Conservation (phyloP, 2,113 vertebrate species). For the Ceuthmochares aereus region DNA sequence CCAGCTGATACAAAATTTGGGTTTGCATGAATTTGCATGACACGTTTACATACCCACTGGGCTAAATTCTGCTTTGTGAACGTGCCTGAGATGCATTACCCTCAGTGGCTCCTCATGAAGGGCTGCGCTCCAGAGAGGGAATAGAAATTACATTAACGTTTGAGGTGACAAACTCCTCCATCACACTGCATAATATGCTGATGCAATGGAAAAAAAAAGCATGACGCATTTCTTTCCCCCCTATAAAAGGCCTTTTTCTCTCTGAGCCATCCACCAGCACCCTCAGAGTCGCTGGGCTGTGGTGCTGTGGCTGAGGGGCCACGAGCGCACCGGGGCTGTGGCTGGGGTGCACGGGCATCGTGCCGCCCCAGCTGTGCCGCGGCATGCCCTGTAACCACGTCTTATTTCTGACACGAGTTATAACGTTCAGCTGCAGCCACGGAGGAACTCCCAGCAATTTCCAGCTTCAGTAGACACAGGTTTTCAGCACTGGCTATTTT, state of each 20-base stretch:
- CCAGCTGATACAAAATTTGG: neutral
- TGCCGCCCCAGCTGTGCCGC: neutral
- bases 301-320: neutral
- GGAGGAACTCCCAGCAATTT: conserved; percentile 1
- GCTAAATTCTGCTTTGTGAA: neutral
- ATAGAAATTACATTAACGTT: neutral
- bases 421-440: neutral
- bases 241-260: neutral
- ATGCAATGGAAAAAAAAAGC: neutral
- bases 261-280: neutral
- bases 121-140: neutral
- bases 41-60: neutral
- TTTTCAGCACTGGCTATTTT: neutral
- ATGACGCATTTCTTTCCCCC: accelerated
- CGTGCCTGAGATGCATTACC: accelerated
- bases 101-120: neutral
- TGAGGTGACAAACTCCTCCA: neutral
- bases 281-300: accelerated
- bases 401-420: neutral
- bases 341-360: accelerated
- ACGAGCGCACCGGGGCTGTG: accelerated
- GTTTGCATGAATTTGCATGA: neutral
- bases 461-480: neutral
- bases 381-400: neutral
- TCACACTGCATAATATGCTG: accelerated